Evolutionary conservation across 2,888 invertebrate species (phyloP).

Genomic region (Ametastegia equiseti): DNA sequence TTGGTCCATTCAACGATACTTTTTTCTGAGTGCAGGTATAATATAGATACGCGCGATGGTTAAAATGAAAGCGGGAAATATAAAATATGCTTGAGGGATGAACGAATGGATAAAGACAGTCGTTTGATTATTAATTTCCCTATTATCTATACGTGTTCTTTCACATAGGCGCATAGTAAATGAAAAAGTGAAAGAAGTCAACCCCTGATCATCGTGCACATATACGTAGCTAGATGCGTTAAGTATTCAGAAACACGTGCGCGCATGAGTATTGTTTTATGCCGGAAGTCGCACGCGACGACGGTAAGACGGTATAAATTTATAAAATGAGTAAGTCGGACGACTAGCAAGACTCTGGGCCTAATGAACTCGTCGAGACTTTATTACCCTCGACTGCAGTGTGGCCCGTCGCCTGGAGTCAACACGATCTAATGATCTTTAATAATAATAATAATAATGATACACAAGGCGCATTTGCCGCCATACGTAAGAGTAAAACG

Average conservation of each 20-base stretch:
- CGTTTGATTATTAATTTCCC: too few relatives aligned
- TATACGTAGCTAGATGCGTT: too few relatives aligned
- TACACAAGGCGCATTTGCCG: too few relatives aligned
- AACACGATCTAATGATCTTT: constrained; percentile 33
- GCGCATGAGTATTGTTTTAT: constrained; percentile 34
- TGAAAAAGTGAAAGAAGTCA: background rate
- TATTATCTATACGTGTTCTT: too few relatives aligned
- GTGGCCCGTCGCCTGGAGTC: background rate
- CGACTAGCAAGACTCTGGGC: constrained; percentile 17
- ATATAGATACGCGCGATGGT: too few relatives aligned
- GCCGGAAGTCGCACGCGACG: constrained; percentile 35
- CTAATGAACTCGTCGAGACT: constrained; percentile 30
- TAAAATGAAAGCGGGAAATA: too few relatives aligned
- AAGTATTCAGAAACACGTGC: constrained; percentile 36
- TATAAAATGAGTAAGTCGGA: constrained; percentile 9
- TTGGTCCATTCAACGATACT: too few relatives aligned
- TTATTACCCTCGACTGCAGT: constrained; percentile 14
- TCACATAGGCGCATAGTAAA: background rate
- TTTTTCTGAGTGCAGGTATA: too few relatives aligned
- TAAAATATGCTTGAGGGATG: too few relatives aligned
- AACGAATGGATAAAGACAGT: too few relatives aligned
- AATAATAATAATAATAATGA: constrained; percentile 2
- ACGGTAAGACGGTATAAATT: constrained; percentile 36
- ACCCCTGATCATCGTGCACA: background rate
- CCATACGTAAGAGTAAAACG: too few relatives aligned